These are phyloP conservation scores for Epirrhoe alternata DNA, from an alignment of 2,888 invertebrate species.

Conservation along the genomic window DNA sequence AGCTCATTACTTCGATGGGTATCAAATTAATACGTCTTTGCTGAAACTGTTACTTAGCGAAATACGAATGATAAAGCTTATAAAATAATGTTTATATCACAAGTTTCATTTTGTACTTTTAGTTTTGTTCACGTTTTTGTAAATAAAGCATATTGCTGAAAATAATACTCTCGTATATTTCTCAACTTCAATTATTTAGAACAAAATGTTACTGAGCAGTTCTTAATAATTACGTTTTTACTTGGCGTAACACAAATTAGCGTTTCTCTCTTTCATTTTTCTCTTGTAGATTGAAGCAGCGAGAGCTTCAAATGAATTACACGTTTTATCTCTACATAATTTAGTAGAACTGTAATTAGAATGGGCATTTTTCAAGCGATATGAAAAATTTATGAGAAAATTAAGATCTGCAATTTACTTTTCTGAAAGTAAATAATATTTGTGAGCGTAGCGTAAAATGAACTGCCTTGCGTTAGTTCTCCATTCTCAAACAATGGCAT, in stretches of 20 bases:
- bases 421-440: constrained; percentile 3
- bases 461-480: background rate
- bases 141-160: background rate
- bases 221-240: constrained; percentile 35
- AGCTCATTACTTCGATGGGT: constrained; percentile 20
- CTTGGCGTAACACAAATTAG: constrained; percentile 39
- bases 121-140: too few relatives aligned
- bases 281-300: constrained; percentile 31
- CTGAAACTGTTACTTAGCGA: constrained; percentile 9
- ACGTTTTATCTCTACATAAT: constrained; percentile 29
- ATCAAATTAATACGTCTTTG: constrained; percentile 25
- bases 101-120: background rate
- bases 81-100: constrained; percentile 4
- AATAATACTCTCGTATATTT: background rate
- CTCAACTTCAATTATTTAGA: background rate
- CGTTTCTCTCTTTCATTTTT: constrained; percentile 34
- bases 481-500: background rate
- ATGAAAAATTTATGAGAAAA: constrained; percentile 9
- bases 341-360: constrained; percentile 30
- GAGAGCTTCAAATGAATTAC: constrained; percentile 34
- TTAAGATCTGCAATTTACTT: constrained; percentile 16
- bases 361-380: constrained; percentile 24
- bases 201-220: constrained; percentile 10
- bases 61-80: constrained; percentile 18
- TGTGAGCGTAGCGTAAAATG: background rate